A percentile compares a stretch with the other conserved stretches of the same genome.
phyloP scores from a whole-genome alignment of 2,888 invertebrate genomes.

The Netelia melanura region DNA sequence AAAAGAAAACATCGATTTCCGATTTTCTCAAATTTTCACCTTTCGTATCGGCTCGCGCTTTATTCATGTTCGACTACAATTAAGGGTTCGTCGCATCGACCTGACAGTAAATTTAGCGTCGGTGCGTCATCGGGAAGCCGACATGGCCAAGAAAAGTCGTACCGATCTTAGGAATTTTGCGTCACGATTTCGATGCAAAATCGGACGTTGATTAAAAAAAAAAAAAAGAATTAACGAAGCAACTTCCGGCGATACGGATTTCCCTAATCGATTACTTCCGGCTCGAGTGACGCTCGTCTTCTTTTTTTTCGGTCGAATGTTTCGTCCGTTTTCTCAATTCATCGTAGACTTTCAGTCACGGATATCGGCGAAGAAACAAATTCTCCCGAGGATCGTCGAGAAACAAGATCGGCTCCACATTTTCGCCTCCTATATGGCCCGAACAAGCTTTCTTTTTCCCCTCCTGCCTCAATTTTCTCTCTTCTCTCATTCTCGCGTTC shows the following conservation, averaged over 20 bases:
- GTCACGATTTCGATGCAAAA: constrained; percentile 35
- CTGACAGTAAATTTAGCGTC: constrained; percentile 20
- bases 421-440: constrained; percentile 18
- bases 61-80: constrained; percentile 37
- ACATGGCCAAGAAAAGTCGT: constrained; percentile 6
- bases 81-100: background rate
- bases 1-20: background rate
- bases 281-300: background rate
- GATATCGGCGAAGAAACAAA: background rate
- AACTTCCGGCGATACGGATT: constrained; percentile 36
- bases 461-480: background rate
- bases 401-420: background rate
- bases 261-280: constrained; percentile 30
- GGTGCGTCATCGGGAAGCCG: background rate
- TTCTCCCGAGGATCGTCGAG: background rate
- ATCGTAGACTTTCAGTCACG: background rate
- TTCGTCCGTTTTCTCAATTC: background rate
- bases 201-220: constrained; percentile 21
- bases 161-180: constrained; percentile 7
- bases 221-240: constrained; percentile 16
- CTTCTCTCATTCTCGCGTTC: too few relatives aligned
- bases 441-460: constrained; percentile 31
- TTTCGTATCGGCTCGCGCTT: constrained; percentile 4
- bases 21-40: constrained; percentile 16
- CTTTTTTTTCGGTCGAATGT: background rate